These are phyloP conservation scores for Drosophila meridiana DNA, from an alignment of 2,888 invertebrate genomes.

Conservation along the genomic window DNA sequence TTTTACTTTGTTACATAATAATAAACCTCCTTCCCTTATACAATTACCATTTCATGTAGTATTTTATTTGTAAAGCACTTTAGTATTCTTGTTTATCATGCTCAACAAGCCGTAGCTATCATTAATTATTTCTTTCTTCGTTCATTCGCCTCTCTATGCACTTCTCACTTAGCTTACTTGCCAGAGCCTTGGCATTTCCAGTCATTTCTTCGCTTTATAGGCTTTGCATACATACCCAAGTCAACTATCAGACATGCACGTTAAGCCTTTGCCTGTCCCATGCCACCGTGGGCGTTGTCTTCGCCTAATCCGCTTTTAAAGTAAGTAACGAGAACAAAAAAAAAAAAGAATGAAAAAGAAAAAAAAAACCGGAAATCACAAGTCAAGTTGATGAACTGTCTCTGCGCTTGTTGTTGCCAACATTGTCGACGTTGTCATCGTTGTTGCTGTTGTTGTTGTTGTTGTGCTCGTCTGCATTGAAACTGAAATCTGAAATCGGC, in stretches of 20 bases:
- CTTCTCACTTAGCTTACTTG: conserved; percentile 10
- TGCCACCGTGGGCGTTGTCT: conserved; percentile 76
- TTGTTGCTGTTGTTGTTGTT: conserved; percentile 26
- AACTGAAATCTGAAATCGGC: conserved; percentile 66
- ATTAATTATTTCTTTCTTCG: conserved; percentile 1
- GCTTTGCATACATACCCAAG: conserved; percentile 63
- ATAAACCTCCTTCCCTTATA: too few relatives aligned
- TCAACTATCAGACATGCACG: conserved; percentile 72
- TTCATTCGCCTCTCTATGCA: background rate
- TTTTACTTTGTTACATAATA: too few relatives aligned
- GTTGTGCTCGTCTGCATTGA: conserved; percentile 54
- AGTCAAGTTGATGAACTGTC: conserved; percentile 79
- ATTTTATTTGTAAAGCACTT: too few relatives aligned
- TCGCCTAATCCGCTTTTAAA: conserved; percentile 76
- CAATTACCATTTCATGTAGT: too few relatives aligned
- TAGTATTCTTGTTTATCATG: background rate
- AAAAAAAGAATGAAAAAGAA: background rate
- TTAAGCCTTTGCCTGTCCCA: conserved; percentile 58
- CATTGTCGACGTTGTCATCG: conserved; percentile 10
- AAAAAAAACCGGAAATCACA: conserved; percentile 76
- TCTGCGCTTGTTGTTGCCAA: conserved; percentile 44
- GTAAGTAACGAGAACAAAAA: conserved; percentile 58
- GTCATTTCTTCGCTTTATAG: conserved; percentile 13
- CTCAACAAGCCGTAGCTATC: background rate
- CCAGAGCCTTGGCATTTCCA: background rate